These are phyloP conservation scores for Clunio marinus DNA, from an alignment of 2,888 invertebrate genomes.

Conservation along the genomic window DNA sequence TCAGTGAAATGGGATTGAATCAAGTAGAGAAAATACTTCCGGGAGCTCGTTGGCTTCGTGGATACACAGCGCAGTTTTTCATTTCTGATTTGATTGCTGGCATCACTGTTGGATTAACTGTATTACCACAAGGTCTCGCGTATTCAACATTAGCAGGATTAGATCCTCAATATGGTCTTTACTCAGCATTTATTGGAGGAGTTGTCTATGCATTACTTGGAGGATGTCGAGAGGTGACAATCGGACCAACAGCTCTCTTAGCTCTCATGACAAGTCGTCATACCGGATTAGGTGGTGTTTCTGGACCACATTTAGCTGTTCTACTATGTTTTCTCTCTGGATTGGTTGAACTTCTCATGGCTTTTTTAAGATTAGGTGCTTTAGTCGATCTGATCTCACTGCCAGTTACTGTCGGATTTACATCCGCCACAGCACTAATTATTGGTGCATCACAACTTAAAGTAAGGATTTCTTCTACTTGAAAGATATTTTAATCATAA, in stretches of 20 bases:
- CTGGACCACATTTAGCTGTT: conserved; percentile 71
- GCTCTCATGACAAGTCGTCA: conserved; percentile 81
- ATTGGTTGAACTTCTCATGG: conserved; percentile 75
- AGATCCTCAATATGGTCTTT: conserved; percentile 88
- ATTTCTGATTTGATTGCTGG: conserved; percentile 86
- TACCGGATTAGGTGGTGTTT: conserved; percentile 47
- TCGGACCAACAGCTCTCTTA: conserved; percentile 91
- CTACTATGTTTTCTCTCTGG: conserved; percentile 79
- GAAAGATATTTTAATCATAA: conserved; percentile 24
- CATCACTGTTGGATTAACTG: conserved; percentile 86
- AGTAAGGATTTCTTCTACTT: too few species aligned
- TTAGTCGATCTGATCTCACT: conserved; percentile 85
- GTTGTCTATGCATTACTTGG: conserved; percentile 88
- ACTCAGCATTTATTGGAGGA: conserved; percentile 91
- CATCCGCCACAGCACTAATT: conserved; percentile 86
- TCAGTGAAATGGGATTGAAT: conserved; percentile 15
- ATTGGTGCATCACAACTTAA: conserved; percentile 83
- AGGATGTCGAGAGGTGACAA: conserved; percentile 80
- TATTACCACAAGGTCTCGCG: conserved; percentile 89
- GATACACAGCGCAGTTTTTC: conserved; percentile 70
- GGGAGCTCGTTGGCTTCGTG: conserved; percentile 65
- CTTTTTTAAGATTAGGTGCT: conserved; percentile 75
- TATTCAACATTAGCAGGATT: conserved; percentile 86
- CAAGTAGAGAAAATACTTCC: conserved; percentile 44
- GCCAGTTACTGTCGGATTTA: conserved; percentile 85